A percentile compares a stretch with the other conserved stretches of the same genome.
phyloP scores from a whole-genome alignment of 2,888 invertebrate species.

The Dendrolimus pini region DNA sequence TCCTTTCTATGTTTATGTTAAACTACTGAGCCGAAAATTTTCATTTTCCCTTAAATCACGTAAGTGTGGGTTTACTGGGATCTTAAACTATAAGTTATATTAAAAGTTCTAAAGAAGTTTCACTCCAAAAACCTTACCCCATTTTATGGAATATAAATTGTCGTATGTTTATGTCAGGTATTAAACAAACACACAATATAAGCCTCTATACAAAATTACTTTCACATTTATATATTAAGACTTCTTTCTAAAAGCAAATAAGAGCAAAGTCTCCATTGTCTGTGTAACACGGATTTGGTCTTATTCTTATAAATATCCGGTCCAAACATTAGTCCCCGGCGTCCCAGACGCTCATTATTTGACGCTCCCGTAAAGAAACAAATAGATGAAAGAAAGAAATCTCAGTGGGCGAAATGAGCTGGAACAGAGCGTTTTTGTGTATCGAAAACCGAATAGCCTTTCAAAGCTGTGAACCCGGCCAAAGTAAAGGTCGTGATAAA shows the following conservation, averaged over 20 bases:
- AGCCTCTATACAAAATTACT: too few relatives aligned
- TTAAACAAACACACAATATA: too few relatives aligned
- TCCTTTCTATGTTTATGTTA: too few relatives aligned
- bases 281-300: constrained; percentile 31
- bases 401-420: constrained; percentile 49
- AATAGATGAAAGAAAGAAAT: constrained; percentile 54
- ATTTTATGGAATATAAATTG: too few relatives aligned
- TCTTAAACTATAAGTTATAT: too few relatives aligned
- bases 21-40: too few relatives aligned
- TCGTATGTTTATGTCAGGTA: too few relatives aligned
- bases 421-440: constrained; percentile 41
- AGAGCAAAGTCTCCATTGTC: constrained; percentile 15
- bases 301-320: constrained; percentile 42
- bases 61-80: too few relatives aligned
- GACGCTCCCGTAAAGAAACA: constrained; percentile 44
- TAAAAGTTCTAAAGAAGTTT: too few relatives aligned
- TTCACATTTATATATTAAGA: constrained; percentile 14
- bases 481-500: background rate
- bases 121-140: too few relatives aligned
- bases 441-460: constrained; percentile 78
- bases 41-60: too few relatives aligned
- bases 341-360: constrained; percentile 46
- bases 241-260: constrained; percentile 19
- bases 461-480: background rate
- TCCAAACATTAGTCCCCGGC: constrained; percentile 39